Percentiles rank a stretch among this genome's conserved stretches.
Conservation (phyloP, 2,797 vertebrate species). For the Percopsis omiscomaycus region DNA sequence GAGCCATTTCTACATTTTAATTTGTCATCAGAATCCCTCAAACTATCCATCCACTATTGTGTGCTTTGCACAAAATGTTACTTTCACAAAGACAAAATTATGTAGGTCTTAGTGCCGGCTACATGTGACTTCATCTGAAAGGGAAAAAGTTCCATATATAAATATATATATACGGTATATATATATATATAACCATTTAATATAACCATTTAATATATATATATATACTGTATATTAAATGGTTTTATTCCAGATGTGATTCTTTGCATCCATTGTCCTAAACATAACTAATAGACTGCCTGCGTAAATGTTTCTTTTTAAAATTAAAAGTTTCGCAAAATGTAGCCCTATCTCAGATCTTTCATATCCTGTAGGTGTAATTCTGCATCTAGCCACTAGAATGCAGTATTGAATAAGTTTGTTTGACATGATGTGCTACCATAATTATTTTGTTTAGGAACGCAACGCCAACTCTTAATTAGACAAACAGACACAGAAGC, state of each 20-base stretch:
- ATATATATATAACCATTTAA: too few species aligned
- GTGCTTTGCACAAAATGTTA: neutral
- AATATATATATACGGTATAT: too few species aligned
- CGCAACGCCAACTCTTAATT: neutral
- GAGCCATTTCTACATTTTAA: neutral
- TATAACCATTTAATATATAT: too few species aligned
- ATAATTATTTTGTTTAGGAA: neutral
- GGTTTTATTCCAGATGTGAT: conserved; percentile 6
- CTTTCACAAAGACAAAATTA: neutral
- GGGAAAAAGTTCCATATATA: neutral
- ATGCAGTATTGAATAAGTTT: conserved; percentile 3
- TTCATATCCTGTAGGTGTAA: neutral
- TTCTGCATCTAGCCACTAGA: conserved; percentile 13
- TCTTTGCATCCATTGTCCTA: neutral
- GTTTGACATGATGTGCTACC: neutral
- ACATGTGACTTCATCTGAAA: conserved; percentile 1
- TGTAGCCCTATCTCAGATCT: neutral
- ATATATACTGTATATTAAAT: neutral
- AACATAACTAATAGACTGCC: neutral
- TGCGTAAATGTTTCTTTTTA: conserved; percentile 2
- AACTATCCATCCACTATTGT: neutral
- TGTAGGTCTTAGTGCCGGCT: neutral
- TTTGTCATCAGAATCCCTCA: neutral
- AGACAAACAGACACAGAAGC: neutral
- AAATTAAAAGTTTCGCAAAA: conserved; percentile 6